phyloP scores from a whole-genome alignment of 2,797 vertebrate species.

The Pangasius djambal region DNA sequence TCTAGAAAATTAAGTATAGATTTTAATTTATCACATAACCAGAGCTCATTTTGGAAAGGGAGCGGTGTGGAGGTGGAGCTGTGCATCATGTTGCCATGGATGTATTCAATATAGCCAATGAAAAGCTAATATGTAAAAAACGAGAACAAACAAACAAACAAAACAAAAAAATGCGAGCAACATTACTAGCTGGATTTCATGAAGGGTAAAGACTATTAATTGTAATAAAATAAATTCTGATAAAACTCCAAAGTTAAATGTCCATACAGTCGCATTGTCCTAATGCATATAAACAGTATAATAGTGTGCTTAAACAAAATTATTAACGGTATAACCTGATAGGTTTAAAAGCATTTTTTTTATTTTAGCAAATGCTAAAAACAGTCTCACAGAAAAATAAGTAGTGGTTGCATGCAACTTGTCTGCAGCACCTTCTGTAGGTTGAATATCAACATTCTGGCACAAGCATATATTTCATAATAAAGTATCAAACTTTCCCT shows the following conservation, averaged over 20 bases:
- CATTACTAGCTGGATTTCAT: not conserved
- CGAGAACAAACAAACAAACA: not conserved
- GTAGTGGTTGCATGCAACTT: no score
- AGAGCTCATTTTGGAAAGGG: not conserved
- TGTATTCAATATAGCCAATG: not conserved
- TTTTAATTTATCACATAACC: slow-evolving; percentile 2
- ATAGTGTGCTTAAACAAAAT: not conserved
- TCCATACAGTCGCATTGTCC: not conserved
- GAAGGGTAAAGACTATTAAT: not conserved
- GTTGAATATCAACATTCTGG: no score
- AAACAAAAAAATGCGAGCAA: not conserved
- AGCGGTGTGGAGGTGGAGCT: not conserved
- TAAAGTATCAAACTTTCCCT: no score
- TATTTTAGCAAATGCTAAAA: not conserved
- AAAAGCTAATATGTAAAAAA: not conserved
- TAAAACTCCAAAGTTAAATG: not conserved
- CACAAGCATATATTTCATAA: no score
- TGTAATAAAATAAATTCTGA: not conserved
- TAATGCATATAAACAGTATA: not conserved
- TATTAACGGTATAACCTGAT: not conserved
- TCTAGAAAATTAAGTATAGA: not conserved
- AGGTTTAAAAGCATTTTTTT: not conserved
- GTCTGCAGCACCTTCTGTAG: no score
- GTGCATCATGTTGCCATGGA: not conserved
- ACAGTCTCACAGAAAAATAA: no score